Evolutionary conservation across 2,888 invertebrate genomes (phyloP).

Genomic region (Prosapia bicincta): DNA sequence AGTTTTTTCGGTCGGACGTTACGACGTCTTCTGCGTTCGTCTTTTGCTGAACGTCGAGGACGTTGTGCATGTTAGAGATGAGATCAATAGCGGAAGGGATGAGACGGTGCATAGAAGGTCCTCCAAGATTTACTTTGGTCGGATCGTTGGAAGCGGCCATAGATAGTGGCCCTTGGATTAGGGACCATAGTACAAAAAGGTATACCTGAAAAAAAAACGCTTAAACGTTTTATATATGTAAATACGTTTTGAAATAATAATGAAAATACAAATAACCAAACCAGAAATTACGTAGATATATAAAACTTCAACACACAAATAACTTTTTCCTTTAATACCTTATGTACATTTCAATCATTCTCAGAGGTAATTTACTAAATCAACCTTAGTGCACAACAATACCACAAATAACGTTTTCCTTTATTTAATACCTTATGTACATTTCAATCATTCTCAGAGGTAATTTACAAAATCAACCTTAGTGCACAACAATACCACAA

Average conservation of each 20-base stretch:
- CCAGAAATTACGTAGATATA: too few species aligned
- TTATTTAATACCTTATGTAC: too few species aligned
- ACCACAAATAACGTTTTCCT: too few species aligned
- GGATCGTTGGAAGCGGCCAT: not conserved
- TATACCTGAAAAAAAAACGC: not conserved
- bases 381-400: too few species aligned
- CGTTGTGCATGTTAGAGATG: not conserved
- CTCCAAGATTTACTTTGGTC: not conserved
- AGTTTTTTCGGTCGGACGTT: not conserved
- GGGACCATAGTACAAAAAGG: not conserved
- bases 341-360: too few species aligned
- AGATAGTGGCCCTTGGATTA: not conserved
- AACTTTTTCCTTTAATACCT: too few species aligned
- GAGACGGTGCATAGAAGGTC: conserved; percentile 17
- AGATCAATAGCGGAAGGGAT: conserved; percentile 16
- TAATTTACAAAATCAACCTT: too few species aligned
- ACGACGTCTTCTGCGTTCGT: not conserved
- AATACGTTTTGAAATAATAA: not conserved
- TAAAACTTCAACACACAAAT: too few species aligned
- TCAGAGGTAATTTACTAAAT: too few species aligned
- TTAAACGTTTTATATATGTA: not conserved
- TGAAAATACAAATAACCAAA: too few species aligned
- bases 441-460: too few species aligned
- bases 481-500: too few species aligned
- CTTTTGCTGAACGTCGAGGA: not conserved